Evolutionary conservation across 1,140 invertebrate genomes (phyloP), one percentile per base, ranked within the genome.

Genomic region (Platorchestia sp.): DNA sequence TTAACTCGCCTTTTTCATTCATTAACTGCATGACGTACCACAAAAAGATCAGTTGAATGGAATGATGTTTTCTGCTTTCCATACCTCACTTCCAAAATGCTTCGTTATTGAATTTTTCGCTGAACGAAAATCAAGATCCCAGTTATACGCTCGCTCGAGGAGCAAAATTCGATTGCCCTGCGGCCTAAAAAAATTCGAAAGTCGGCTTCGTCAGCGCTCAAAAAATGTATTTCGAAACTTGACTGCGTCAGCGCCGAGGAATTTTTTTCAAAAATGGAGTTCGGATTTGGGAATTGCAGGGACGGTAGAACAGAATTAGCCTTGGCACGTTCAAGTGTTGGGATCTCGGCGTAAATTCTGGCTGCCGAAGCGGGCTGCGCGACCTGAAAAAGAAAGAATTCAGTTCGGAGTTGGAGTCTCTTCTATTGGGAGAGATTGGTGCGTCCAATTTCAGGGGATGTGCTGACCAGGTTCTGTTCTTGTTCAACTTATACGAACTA

Each of bases 311-410:
- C 27, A 75, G 59, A 75, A 75, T 75, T 75, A 75, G 59, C 59
- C 59, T 75, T 75, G 59, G 59, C 59, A 75, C 59, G 59, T 75
- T 75, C 59, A 75, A 75, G 59, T 75, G 59, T 75, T 75, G 59
- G 59, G 59, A 75, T 75, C 59, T 75, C 59, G 10, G 59, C 59
- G 59, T 75, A 75, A 75, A 75, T 75, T 75, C 27, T 75, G 59
- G 59, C 59, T 75, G 59, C 27, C 27, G 59, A 75, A 19, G 59
- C 47, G 47, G 19, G 19, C 6, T 19, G 47, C 47, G 47, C 6
- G 47, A 51, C 47, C 3, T 36, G 59, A 75, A 75, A 75, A 75
- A 75, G 59, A 75, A 75, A 75, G 59, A 75, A 75, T 75, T 75
- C 36, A 75, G 59, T 10, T 36, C 27, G 1, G 59, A 75, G 14